Conservation (phyloP, 1,140 invertebrate species). For the Periplaneta americana region DNA sequence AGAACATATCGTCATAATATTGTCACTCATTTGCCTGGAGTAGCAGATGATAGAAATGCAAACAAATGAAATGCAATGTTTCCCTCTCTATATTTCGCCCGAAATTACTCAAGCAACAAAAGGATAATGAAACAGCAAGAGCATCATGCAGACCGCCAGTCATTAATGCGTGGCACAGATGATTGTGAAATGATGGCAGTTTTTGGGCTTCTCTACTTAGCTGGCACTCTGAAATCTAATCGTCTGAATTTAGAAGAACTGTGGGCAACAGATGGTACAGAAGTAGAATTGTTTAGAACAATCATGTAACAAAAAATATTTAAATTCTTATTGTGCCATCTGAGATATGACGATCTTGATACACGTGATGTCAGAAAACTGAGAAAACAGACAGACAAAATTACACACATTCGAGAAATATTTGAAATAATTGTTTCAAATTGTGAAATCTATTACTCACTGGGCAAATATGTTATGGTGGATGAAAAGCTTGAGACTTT, state of each 20-base stretch:
- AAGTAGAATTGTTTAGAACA: not conserved
- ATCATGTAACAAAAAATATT: not conserved
- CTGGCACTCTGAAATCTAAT: not conserved
- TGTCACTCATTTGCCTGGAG: too few species aligned
- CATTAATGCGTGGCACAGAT: constrained; percentile 2
- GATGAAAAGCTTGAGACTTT: too few species aligned
- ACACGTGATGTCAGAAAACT: not conserved
- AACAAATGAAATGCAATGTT: too few species aligned
- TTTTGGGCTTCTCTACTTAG: constrained; percentile 8
- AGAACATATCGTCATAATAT: too few species aligned
- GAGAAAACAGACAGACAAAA: not conserved
- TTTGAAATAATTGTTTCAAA: constrained; percentile 10
- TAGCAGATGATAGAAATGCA: too few species aligned
- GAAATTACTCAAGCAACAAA: too few species aligned
- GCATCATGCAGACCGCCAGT: too few species aligned
- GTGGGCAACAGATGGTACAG: not conserved
- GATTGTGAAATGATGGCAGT: not conserved
- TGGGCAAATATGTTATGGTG: too few species aligned
- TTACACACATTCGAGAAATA: not conserved
- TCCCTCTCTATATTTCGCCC: too few species aligned
- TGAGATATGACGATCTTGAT: not conserved
- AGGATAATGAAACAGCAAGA: too few species aligned
- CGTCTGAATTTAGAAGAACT: not conserved
- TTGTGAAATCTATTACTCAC: not conserved
- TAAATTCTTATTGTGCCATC: not conserved